A percentile compares a stretch with the other conserved stretches of the same genome.
Conservation (phyloP, 2,797 vertebrate species). For the Alca torda region DNA sequence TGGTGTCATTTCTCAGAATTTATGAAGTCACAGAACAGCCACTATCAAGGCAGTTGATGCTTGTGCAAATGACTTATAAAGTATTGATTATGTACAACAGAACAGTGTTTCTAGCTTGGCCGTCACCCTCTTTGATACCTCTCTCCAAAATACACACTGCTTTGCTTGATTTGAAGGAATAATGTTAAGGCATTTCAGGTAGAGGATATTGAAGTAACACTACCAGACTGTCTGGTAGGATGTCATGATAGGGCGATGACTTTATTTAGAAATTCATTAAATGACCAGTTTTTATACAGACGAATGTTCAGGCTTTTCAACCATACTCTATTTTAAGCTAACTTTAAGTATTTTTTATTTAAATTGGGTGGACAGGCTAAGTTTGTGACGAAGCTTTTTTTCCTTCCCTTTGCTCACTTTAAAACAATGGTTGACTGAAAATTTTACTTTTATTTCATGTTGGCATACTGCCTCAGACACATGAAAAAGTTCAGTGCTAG, state of each 20-base stretch:
- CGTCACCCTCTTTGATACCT: rapidly evolving
- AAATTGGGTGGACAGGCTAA: not conserved
- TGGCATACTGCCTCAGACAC: not conserved
- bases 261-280: not conserved
- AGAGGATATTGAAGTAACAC: not conserved
- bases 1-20: not conserved
- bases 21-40: not conserved
- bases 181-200: not conserved
- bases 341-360: not conserved
- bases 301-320: not conserved
- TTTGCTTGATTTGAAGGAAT: not conserved
- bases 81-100: not conserved
- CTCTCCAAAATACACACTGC: not conserved
- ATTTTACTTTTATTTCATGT: not conserved
- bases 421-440: not conserved
- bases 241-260: not conserved
- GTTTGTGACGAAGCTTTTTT: not conserved
- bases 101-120: not conserved
- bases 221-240: not conserved
- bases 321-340: not conserved
- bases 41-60: rapidly evolving
- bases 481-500: not conserved
- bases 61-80: not conserved
- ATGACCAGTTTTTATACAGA: not conserved
- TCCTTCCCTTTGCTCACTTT: not conserved